Base-by-base conservation (phyloP, 2,113 vertebrate species). In the Helogale parvula region DNA sequence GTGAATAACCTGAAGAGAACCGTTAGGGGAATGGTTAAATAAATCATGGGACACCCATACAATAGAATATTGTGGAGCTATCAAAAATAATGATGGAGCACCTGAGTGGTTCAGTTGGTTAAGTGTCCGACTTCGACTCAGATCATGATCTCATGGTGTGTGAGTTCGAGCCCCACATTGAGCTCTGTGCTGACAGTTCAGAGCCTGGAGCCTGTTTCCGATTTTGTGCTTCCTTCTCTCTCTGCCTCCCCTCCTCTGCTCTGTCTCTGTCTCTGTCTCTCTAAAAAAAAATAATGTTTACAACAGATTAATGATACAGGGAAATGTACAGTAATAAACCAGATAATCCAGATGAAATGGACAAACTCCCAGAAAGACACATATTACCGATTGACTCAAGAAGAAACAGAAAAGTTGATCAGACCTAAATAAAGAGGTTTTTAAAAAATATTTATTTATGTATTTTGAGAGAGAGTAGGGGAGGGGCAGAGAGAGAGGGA, bases 1-100 rank as follows among this genome's bases (percentile, higher is more conserved):
- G 19, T 25, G 29, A 96, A 71, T 90, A 85, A 90, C 47, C 60
- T 12, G 47, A 66, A 9, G 21, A 79, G 41, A 93, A 71, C 72
- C n/a, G 80, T 93, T 93, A 85, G 60, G 60, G 71, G 38, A 90
- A 68, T 47, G 12, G 31, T 68, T 93, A 94, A 96, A 80, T 54
- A 69, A 77, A 81, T 65, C 79, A 93, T 86, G 54, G 19, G 66
- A 80, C 71, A 72, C 8, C 15, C 69, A 80, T 19, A n/a, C 50
- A 65, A 90, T 50, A 80, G 65, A 41, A 85, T 93, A 27, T 54
- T 85, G 54, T 57, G 17, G 41, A 72, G 50, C 25, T 80, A 88
- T 80, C 13, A 68, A 31, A 94, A 74, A 50, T 80, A 31, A 60
- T 57, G 47, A 2, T 50, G 47, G 47, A 12, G 47, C 47, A 12